Evolutionary conservation across 2,113 vertebrate species (phyloP), one percentile per base, ranked within the genome.

Genomic region (Crocuta crocuta): DNA sequence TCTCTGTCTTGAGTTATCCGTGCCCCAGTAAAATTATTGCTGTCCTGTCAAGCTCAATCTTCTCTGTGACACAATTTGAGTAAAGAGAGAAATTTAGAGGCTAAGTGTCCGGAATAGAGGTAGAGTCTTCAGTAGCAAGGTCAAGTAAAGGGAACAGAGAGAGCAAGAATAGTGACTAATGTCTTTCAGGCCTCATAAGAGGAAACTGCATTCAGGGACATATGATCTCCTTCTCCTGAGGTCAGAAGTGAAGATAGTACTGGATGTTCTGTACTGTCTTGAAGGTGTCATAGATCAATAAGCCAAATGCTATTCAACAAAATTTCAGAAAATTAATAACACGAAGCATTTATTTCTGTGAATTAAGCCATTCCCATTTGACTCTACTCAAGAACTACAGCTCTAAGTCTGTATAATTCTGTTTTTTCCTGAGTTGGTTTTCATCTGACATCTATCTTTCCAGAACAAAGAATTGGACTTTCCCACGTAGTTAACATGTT

Each of bases 31-130:
- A 87, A 58, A 73, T 0, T 2, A 45, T 80, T 35, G 70, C 31
- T 83, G 8, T n/a, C 35, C 16, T 78, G 68, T 89, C 48, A 94
- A 81, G 55, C 16, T 95, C 74, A 95, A 76, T 10, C 13, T 89
- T 76, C 50, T 10, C 43, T 92, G 31, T 70, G 61, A 95, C n/a
- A 73, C 5, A 65, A 16, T 85, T 76, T 65, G 50, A 33, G 4
- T 78, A 92, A 91, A 97, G 24, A 78, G 19, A 89, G 55, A 78
- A 81, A 86, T 17, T 86, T 45, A 89, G 63, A 89, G 28, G 10
- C 53, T 85, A 26, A 3, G 17, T 43, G 10, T 35, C 58, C 12
- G 58, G n/a, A 70, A 24, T n/a, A 78, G 17, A 13, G 50, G 7
- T 65, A 85, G 65, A 93, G 55, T 35, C 26, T 12, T 96, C 53